Evolutionary conservation across 2,113 vertebrate genomes (phyloP).

Genomic region (Turdus rufiventris): DNA sequence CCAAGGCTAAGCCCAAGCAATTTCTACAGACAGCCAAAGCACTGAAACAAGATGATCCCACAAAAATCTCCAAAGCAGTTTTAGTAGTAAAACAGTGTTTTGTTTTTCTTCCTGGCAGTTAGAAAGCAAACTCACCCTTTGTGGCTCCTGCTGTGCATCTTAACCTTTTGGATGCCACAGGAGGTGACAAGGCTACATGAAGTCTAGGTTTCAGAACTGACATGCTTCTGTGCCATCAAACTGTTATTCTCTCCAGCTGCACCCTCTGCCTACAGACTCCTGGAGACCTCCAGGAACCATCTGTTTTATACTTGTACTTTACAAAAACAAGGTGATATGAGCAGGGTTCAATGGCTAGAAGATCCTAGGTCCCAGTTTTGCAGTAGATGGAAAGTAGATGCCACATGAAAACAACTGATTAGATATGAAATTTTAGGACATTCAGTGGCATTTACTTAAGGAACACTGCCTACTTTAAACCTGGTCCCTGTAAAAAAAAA

Average conservation of each 20-base stretch:
- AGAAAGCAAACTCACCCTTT: neutral
- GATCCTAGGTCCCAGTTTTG: neutral
- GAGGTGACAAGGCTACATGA: neutral
- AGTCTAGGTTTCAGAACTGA: neutral
- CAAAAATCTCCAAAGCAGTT: slow-evolving; percentile 7
- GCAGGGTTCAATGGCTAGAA: neutral
- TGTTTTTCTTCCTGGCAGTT: neutral
- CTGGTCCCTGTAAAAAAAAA: neutral
- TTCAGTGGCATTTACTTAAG: neutral
- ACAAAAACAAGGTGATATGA: neutral
- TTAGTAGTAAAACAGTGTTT: neutral
- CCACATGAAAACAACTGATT: neutral
- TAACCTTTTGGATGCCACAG: neutral
- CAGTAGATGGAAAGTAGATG: neutral
- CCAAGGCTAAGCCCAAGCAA: slow-evolving; percentile 2
- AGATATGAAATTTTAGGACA: neutral
- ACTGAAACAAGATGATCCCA: slow-evolving; percentile 17
- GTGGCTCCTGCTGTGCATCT: neutral
- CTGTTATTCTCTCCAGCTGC: neutral
- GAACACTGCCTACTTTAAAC: neutral
- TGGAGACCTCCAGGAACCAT: neutral
- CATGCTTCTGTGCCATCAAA: neutral
- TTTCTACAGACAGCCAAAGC: slow-evolving; percentile 20
- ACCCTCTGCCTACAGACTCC: neutral
- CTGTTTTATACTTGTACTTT: neutral